phyloP scores from a whole-genome alignment of 2,113 vertebrate genomes.

The Thryonomys swinderianus region DNA sequence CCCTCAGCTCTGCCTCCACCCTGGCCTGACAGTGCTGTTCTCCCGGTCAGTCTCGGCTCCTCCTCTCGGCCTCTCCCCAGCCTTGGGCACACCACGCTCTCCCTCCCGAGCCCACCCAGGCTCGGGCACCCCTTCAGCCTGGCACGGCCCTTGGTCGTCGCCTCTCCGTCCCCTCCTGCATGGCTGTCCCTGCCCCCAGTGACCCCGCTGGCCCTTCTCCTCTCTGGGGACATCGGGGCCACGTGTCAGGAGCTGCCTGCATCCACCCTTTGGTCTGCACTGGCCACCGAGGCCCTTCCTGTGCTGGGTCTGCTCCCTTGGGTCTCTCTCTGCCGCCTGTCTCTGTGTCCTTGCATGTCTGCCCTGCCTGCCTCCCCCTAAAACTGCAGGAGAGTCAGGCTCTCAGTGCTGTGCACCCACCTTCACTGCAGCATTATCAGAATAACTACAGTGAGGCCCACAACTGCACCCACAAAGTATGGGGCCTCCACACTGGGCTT shows the following conservation, averaged over 20 bases:
- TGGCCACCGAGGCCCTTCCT: background rate
- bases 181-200: background rate
- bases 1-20: background rate
- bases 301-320: background rate
- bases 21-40: no score
- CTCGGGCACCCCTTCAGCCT: background rate
- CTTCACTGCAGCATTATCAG: background rate
- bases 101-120: background rate
- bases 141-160: background rate
- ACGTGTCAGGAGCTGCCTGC: background rate
- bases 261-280: background rate
- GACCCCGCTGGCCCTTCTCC: background rate
- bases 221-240: background rate
- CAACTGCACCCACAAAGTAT: background rate
- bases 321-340: background rate
- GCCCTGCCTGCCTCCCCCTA: background rate
- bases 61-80: no score
- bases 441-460: background rate
- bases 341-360: background rate
- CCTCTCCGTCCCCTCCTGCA: background rate
- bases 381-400: background rate
- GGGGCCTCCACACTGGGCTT: background rate
- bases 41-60: no score
- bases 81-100: background rate
- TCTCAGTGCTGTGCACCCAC: background rate